A percentile compares a stretch with the other conserved stretches of the same genome.
Conservation (phyloP, 2,797 vertebrate genomes). For the Myotis vivesi region DNA sequence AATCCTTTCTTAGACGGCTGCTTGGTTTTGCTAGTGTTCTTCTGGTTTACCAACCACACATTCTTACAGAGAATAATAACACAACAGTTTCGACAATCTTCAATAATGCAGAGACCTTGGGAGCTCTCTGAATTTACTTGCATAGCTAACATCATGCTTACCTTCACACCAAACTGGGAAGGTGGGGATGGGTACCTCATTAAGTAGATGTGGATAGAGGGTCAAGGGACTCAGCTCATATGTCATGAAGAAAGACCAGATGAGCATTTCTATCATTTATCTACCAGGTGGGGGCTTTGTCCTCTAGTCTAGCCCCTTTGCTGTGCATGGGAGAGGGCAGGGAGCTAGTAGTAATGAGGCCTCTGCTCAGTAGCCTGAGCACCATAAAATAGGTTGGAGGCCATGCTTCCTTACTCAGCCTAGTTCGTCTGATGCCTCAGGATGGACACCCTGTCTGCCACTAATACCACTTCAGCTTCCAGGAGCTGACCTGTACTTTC, state of each 20-base stretch:
- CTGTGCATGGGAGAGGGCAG: neutral
- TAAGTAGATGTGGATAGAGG: neutral
- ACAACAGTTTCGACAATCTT: neutral
- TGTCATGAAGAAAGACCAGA: neutral
- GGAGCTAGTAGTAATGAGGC: neutral
- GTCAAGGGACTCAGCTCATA: neutral
- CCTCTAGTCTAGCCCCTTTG: neutral
- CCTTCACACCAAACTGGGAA: neutral
- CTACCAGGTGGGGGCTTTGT: neutral
- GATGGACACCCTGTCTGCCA: neutral
- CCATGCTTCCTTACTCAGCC: neutral
- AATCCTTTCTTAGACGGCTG: neutral
- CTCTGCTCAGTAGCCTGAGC: neutral
- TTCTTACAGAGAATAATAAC: neutral
- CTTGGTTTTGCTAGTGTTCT: neutral
- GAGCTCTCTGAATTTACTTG: neutral
- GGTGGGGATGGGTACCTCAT: neutral
- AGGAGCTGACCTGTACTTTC: neutral
- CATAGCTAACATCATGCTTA: neutral
- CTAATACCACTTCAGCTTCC: neutral
- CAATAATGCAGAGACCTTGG: neutral
- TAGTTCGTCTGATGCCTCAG: neutral
- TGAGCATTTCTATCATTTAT: neutral
- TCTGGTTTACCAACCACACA: neutral
- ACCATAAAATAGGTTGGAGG: neutral